Evolutionary conservation across 2,888 invertebrate genomes (phyloP).

Genomic region (Luperina nickerlii): DNA sequence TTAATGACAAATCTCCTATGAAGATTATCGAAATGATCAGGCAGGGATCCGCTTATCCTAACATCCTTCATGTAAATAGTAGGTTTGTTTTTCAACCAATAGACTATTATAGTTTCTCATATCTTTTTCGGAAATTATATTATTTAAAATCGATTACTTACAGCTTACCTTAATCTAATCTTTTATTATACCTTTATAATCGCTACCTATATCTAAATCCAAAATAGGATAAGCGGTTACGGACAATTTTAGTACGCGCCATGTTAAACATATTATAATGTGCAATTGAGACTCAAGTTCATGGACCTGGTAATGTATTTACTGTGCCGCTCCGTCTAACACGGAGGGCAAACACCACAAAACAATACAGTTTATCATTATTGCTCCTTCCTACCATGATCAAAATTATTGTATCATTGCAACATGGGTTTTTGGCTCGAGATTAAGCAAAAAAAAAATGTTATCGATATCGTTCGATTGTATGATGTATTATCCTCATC

Average conservation of each 20-base stretch:
- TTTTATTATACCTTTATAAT: slow-evolving; percentile 19
- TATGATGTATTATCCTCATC: slow-evolving; percentile 8
- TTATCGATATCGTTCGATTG: neutral
- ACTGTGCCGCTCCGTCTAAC: slow-evolving; percentile 77
- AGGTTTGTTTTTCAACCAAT: neutral
- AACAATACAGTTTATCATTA: slow-evolving; percentile 40
- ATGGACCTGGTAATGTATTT: slow-evolving; percentile 79
- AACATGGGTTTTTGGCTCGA: slow-evolving; percentile 37
- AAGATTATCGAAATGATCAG: neutral
- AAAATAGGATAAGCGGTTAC: slow-evolving; percentile 30
- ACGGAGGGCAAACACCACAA: slow-evolving; percentile 67
- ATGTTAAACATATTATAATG: slow-evolving; percentile 75
- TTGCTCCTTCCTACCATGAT: slow-evolving; percentile 23
- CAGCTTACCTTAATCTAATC: slow-evolving; percentile 46
- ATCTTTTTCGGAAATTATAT: slow-evolving; percentile 38
- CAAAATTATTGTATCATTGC: slow-evolving; percentile 35
- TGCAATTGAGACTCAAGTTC: slow-evolving; percentile 80
- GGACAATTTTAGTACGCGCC: slow-evolving; percentile 57
- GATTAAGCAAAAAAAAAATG: slow-evolving; percentile 2
- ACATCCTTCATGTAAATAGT: neutral
- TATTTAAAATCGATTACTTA: slow-evolving; percentile 33
- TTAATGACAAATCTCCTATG: neutral
- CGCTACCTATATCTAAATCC: slow-evolving; percentile 22
- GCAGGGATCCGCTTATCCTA: neutral
- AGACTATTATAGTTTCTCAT: neutral